Base-by-base conservation (phyloP, 2,113 vertebrate species). In the Centropristis striata region DNA sequence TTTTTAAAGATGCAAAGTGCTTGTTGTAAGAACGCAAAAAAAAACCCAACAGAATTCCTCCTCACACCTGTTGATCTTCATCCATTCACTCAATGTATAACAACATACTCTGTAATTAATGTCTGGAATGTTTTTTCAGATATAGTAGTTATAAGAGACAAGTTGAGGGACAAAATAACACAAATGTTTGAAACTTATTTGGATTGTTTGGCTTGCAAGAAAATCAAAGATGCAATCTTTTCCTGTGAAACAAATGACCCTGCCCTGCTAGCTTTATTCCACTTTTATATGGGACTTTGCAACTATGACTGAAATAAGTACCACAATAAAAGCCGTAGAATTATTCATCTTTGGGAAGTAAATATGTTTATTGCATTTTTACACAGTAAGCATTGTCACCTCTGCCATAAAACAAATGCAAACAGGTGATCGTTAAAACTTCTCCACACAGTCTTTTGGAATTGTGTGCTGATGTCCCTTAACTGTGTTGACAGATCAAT, bases 381-480 rank as follows among this genome's bases (percentile, higher is more conserved):
- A 3, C 8, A 32, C 51, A 58, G 11, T 27, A 18, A 10, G 53
- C 16, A 7, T n/a, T 8, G 25, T 27, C 15, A 0, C 15, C 15
- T 16, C 10, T 44, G 37, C 27, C 20, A 8, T 36, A 18, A 65
- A 65, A 41, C 13, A 28, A 47, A 75, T 44, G 37, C 28, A 39
- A 20, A 65, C 41, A 47, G 39, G n/a, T 78, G 27, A 71, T 36
- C 25, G 10, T 39, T 44, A 4, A 0, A 28, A 44, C 51, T 41
- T 20, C 12, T 12, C 1, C 42, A 25, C 44, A 39, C 50, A 63
- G 1, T 32, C 8, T 12, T 63, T 37, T 23, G 10, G 15, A 46
- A 18, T 27, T 32, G 20, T 57, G n/a, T 42, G 0, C 0, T 63
- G 23, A 65, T 49, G 0, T 53, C 32, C 23, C 16, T 25, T 54